These are phyloP conservation scores for Ooceraea biroi DNA, from an alignment of 1,140 invertebrate species.

Conservation along the genomic window DNA sequence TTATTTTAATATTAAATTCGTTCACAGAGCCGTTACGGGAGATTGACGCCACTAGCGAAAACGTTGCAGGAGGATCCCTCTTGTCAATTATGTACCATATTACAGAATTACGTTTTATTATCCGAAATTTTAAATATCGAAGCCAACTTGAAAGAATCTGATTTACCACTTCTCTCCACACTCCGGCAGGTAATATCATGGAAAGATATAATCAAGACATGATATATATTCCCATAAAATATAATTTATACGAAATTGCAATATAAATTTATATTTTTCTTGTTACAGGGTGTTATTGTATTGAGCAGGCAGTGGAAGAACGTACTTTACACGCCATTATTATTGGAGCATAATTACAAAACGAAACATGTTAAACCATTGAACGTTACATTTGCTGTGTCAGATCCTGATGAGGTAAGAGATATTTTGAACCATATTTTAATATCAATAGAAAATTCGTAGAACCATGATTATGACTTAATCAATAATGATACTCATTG, in stretches of 20 bases:
- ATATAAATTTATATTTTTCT: slow-evolving; percentile 44
- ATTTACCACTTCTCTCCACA: slow-evolving; percentile 95
- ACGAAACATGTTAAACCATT: slow-evolving; percentile 92
- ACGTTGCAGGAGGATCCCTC: slow-evolving; percentile 98
- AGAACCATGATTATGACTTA: not conserved
- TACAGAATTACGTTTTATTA: slow-evolving; percentile 94
- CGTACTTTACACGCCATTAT: slow-evolving; percentile 96
- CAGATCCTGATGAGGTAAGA: slow-evolving; percentile 91
- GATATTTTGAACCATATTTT: not conserved
- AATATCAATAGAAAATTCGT: not conserved
- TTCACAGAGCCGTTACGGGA: slow-evolving; percentile 94
- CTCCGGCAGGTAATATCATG: slow-evolving; percentile 90
- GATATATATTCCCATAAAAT: not conserved
- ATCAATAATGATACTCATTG: not conserved
- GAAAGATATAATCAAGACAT: slow-evolving; percentile 67
- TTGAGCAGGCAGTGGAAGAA: slow-evolving; percentile 98
- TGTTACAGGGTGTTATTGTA: slow-evolving; percentile 93
- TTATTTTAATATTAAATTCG: slow-evolving; percentile 30
- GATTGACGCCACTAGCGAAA: slow-evolving; percentile 94
- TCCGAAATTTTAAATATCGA: slow-evolving; percentile 92
- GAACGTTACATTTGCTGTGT: slow-evolving; percentile 95
- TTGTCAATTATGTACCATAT: slow-evolving; percentile 95
- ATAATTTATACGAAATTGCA: slow-evolving; percentile 5
- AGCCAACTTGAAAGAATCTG: slow-evolving; percentile 92
- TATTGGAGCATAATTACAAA: slow-evolving; percentile 96